Conservation (phyloP, 2,113 vertebrate species). For the Nothocercus nigrocapillus region DNA sequence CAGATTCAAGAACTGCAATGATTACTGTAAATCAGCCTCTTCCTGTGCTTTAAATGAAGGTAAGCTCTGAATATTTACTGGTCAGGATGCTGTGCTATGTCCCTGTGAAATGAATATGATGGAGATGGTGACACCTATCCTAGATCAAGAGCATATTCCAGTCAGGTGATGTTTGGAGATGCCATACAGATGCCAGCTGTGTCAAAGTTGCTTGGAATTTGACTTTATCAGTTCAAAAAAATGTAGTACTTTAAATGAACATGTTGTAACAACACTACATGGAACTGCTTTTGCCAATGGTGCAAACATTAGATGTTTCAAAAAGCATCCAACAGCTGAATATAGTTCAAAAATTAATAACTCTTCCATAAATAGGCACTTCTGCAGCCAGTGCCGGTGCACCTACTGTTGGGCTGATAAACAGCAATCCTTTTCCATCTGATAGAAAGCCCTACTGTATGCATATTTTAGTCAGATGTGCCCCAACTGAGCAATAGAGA, state of each 20-base stretch:
- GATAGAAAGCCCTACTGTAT: neutral
- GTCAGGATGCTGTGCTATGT: neutral
- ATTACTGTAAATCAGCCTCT: neutral
- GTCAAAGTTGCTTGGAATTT: neutral
- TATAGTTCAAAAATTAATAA: neutral
- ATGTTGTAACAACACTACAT: neutral
- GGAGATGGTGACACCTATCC: neutral
- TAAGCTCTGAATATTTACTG: neutral
- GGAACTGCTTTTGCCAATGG: neutral
- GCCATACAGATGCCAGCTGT: neutral
- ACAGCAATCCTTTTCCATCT: neutral
- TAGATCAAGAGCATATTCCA: neutral
- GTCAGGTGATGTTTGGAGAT: neutral
- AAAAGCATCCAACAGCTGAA: neutral
- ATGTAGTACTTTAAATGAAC: neutral
- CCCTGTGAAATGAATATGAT: neutral
- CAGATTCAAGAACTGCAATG: neutral
- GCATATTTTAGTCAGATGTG: neutral
- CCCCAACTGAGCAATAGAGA: neutral
- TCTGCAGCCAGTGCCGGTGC: neutral
- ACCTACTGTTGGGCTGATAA: neutral
- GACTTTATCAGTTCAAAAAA: neutral
- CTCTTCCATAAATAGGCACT: neutral
- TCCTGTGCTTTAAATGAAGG: neutral
- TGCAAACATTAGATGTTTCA: neutral